Evolutionary conservation across 2,797 vertebrate genomes (phyloP).

Genomic region (Zenarchopterus dispar): DNA sequence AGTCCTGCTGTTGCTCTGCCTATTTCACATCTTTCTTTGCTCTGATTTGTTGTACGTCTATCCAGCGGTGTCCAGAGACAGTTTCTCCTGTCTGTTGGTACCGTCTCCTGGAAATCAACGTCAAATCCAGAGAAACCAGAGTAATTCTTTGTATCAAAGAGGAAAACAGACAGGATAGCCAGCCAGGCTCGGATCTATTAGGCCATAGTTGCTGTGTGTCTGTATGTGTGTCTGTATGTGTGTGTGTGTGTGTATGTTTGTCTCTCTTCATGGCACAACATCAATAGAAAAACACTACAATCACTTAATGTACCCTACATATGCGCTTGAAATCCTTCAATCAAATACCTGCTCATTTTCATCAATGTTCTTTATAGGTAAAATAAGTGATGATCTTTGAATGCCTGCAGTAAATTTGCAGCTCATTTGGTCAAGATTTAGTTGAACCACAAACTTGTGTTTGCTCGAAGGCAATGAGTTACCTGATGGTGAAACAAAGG

Average conservation of each 20-base stretch:
- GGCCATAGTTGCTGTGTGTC: slow-evolving; percentile 48
- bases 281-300: slow-evolving; percentile 70
- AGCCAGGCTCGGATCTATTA: background rate
- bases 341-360: slow-evolving; percentile 74
- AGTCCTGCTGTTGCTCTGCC: too few relatives aligned
- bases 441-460: slow-evolving; percentile 59
- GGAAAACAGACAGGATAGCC: too few relatives aligned
- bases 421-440: slow-evolving; percentile 68
- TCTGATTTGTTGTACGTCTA: too few relatives aligned
- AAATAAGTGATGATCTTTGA: slow-evolving; percentile 74
- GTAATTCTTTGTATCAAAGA: too few relatives aligned
- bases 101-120: too few relatives aligned
- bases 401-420: slow-evolving; percentile 74
- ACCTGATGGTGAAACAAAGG: slow-evolving; percentile 38
- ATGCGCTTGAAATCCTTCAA: slow-evolving; percentile 68
- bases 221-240: slow-evolving; percentile 13
- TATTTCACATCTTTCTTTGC: too few relatives aligned
- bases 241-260: slow-evolving; percentile 29
- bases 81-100: too few relatives aligned
- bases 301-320: slow-evolving; percentile 74
- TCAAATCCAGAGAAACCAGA: too few relatives aligned
- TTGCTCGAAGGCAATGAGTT: slow-evolving; percentile 23
- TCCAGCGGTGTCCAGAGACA: too few relatives aligned
- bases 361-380: slow-evolving; percentile 77
- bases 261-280: slow-evolving; percentile 60